phyloP scores from a whole-genome alignment of 2,797 vertebrate genomes.

The Buceros bicornis region DNA sequence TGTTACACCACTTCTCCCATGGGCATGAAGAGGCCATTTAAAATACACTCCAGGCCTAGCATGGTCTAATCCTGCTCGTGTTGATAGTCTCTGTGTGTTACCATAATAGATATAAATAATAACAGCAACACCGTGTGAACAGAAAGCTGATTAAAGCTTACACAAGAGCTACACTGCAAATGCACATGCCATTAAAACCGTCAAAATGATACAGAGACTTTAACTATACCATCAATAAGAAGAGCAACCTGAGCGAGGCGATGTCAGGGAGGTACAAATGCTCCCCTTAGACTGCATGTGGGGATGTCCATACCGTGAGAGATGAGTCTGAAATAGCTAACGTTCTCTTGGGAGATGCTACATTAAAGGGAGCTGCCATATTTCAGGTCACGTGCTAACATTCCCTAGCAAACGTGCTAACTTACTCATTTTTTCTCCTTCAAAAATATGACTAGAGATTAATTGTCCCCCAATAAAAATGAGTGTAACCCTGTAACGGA shows the following conservation, averaged over 20 bases:
- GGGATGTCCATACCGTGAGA: neutral
- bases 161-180: slow-evolving; percentile 33
- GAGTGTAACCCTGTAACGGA: neutral
- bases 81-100: neutral
- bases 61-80: neutral
- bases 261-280: slow-evolving; percentile 42
- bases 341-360: neutral
- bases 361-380: neutral
- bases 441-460: neutral
- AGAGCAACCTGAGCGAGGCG: slow-evolving; percentile 21
- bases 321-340: neutral
- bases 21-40: neutral
- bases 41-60: neutral
- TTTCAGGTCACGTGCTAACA: slow-evolving; percentile 8
- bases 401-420: neutral
- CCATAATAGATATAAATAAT: slow-evolving; percentile 66
- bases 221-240: slow-evolving; percentile 58
- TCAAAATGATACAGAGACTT: slow-evolving; percentile 64
- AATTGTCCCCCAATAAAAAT: neutral
- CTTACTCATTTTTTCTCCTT: neutral
- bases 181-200: slow-evolving; percentile 53
- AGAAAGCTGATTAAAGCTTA: slow-evolving; percentile 63
- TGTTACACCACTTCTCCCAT: neutral
- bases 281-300: neutral
- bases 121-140: slow-evolving; percentile 41